Percentiles rank a stretch among this genome's conserved stretches.
Evolutionary conservation across 1,140 invertebrate species (phyloP).

Genomic region (Manduca sexta): DNA sequence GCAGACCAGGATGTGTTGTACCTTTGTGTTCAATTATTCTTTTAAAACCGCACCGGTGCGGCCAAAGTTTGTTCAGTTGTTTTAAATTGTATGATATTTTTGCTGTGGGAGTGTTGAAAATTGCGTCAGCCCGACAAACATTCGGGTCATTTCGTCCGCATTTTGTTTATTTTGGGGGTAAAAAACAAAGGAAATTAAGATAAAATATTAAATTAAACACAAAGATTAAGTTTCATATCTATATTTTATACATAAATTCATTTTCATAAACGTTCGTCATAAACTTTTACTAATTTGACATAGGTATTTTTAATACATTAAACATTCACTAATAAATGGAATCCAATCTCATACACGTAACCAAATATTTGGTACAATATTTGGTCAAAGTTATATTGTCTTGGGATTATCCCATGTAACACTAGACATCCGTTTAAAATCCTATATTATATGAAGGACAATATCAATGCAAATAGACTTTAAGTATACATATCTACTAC

Average conservation of each 20-base stretch:
- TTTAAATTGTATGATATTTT: too few relatives aligned
- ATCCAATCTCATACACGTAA: conserved; percentile 29
- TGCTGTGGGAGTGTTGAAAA: too few relatives aligned
- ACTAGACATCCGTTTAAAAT: conserved; percentile 18
- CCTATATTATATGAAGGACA: conserved; percentile 1
- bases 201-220: conserved; percentile 16
- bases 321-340: conserved; percentile 27
- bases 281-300: conserved; percentile 37
- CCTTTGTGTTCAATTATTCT: conserved; percentile 15
- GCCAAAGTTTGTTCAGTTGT: too few relatives aligned
- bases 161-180: neutral
- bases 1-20: conserved; percentile 13
- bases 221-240: conserved; percentile 19
- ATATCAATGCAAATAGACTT: neutral
- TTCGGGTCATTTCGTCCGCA: too few relatives aligned
- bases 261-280: conserved; percentile 41
- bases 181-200: too few relatives aligned
- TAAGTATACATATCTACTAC: conserved; percentile 4
- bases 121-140: too few relatives aligned
- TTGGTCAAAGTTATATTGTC: conserved; percentile 52
- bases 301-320: conserved; percentile 30
- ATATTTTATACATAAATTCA: conserved; percentile 48
- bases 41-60: conserved; percentile 8
- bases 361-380: conserved; percentile 51
- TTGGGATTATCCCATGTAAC: conserved; percentile 24